Base-by-base conservation (phyloP, 1,140 invertebrate species). In the Lepeophtheirus salmonis region DNA sequence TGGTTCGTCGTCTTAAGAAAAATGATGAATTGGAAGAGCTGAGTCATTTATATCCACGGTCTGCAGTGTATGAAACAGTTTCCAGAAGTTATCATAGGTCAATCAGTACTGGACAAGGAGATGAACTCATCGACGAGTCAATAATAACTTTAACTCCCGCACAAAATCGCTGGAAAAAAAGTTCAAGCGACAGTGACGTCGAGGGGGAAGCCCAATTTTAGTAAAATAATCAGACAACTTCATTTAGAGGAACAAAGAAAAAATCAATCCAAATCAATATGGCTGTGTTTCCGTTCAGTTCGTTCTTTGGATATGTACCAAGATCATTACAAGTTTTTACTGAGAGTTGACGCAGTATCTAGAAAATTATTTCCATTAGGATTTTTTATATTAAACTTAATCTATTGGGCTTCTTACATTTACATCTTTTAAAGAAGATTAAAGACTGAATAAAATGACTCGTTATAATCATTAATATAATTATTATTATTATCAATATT, bases 11-110 rank as follows among this genome's bases (percentile, higher is more conserved):
- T 21, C 49, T 61, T 4, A 61, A 53, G 50, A 16, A 53, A 48
- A 56, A 50, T 16, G 59, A 61, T n/a, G n/a, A 53, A 25, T n/a
- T n/a, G 30, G 30, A 41, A n/a, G 30, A 41, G 30, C 30, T 41
- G n/a, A 41, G 30, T 6, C 30, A 41, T n/a, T n/a, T 41, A 41
- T 41, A 41, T n/a, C 30, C 30, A 10, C 30, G 30, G 6, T 41
- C 30, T 6, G n/a, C 6, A 6, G 30, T 41, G 6, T n/a, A 10
- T 6, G 30, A 41, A n/a, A 10, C 30, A 6, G 6, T n/a, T 6
- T n/a, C 30, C n/a, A 6, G 30, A 6, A n/a, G 6, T 41, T 41
- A 41, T 41, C 30, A 41, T n/a, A 6, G 30, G 6, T 41, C 30
- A 6, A 41, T 41, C 30, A 41, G 30, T n/a, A 41, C 6, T 6